A percentile compares a stretch with the other conserved stretches of the same genome.
These are phyloP conservation scores for Albula goreensis DNA, from an alignment of 2,113 vertebrate genomes.

Conservation along the genomic window DNA sequence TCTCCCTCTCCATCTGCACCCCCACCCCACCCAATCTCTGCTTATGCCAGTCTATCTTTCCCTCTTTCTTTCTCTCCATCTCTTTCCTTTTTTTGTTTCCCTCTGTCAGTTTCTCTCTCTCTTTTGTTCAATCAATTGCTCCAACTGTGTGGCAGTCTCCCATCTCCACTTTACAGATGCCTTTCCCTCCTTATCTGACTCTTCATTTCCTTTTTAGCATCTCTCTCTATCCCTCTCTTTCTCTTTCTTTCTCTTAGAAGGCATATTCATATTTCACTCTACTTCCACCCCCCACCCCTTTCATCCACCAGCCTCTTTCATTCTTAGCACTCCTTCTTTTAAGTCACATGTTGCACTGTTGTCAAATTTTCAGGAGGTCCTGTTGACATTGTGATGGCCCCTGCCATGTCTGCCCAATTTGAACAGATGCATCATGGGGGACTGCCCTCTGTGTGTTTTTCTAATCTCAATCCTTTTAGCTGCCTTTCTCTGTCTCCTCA, in stretches of 20 bases:
- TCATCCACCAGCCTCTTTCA: constrained; percentile 1
- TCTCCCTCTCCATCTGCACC: constrained; percentile 26
- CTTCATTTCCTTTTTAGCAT: constrained; percentile 34
- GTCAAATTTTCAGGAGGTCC: constrained; percentile 38
- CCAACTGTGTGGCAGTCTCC: neutral
- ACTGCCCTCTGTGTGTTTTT: constrained; percentile 53
- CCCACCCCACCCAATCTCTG: constrained; percentile 32
- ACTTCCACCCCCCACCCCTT: neutral
- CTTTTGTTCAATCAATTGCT: constrained; percentile 17
- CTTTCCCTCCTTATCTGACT: constrained; percentile 47
- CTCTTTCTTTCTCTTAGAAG: neutral
- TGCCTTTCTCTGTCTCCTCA: constrained; percentile 29
- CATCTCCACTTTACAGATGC: constrained; percentile 30
- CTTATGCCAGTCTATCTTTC: constrained; percentile 42
- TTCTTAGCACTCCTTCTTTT: constrained; percentile 1
- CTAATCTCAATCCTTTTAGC: constrained; percentile 47
- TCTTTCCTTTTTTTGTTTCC: constrained; percentile 3
- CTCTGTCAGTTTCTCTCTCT: constrained; percentile 1
- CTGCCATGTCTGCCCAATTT: constrained; percentile 51
- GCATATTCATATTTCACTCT: constrained; percentile 23
- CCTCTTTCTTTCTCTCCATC: constrained; percentile 23
- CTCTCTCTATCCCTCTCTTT: constrained; percentile 19
- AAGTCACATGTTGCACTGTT: constrained; percentile 27
- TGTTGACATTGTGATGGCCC: constrained; percentile 55
- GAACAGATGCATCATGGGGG: constrained; percentile 59